Evolutionary conservation across 2,113 vertebrate genomes (phyloP).

Genomic region (Urocynchramus pylzowi): DNA sequence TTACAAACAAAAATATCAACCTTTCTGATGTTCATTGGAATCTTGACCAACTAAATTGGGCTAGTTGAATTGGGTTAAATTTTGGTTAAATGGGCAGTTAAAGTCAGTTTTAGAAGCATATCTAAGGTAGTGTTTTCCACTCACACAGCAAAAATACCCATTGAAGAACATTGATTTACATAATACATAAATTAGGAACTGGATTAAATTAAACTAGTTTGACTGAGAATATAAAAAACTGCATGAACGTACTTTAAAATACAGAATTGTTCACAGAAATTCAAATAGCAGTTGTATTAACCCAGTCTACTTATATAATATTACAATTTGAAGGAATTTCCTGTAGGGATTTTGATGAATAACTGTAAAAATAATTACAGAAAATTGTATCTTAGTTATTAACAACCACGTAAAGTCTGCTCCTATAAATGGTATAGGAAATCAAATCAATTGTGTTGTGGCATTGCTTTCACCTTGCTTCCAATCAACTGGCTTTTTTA

Average conservation of each 20-base stretch:
- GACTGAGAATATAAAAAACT: not conserved
- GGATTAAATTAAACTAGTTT: not conserved
- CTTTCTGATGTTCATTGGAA: fast-evolving
- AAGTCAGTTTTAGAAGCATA: not conserved
- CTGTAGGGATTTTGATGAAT: not conserved
- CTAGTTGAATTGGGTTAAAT: not conserved
- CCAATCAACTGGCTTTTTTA: not conserved
- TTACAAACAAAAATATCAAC: not conserved
- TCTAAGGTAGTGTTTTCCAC: not conserved
- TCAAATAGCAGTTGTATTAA: not conserved
- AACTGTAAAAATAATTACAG: not conserved
- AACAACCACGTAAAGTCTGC: not conserved
- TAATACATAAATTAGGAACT: not conserved
- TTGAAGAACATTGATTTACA: not conserved
- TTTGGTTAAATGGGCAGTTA: not conserved
- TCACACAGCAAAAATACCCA: not conserved
- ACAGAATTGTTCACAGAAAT: not conserved
- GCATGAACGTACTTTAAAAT: not conserved
- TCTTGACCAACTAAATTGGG: not conserved
- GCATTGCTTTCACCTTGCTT: not conserved
- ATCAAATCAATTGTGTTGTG: not conserved
- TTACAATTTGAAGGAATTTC: not conserved
- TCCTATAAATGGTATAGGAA: not conserved
- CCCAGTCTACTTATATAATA: not conserved
- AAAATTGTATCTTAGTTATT: not conserved